Evolutionary conservation across 1,140 invertebrate genomes (phyloP), one percentile per base, ranked within the genome.

Genomic region (Sesamia nonagrioides): DNA sequence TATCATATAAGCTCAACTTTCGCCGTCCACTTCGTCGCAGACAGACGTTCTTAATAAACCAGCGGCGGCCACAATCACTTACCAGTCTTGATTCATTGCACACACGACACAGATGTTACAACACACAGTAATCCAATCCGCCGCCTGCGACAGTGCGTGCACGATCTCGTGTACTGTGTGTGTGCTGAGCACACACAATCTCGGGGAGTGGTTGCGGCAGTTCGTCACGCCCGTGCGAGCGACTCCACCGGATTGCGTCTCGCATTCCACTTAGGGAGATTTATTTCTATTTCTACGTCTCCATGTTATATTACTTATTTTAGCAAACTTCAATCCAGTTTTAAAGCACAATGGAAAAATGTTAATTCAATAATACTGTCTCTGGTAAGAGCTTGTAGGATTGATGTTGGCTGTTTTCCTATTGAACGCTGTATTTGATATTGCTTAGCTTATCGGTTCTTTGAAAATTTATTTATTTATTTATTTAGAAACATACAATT

Each of bases 151-250:
- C 56, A 27, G 27, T 60, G 56, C 27, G 56, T 60, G 56, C 33
- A 33, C 27, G 15, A 3, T n/a, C 56, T 27, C 33, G 56, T 35
- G 35, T 61, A 58, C 56, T 33, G 8, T 6, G 5, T 33, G 60
- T 61, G 58, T 37, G 13, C 35, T 60, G 58, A 6, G 58, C 15
- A 61, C 60, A 61, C 60, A 61, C 60, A 61, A 61, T 61, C 35
- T 17, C 13, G 33, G 5, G 33, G 60, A 61, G 60, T 61, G 54
- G 37, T 40, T 6, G n/a, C 50, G 50, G 50, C 6, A 6, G n/a
- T 2, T 13, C 54, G 54, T 33, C 54, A 33, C 21, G 54, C 54
- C 54, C 45, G 9, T 9, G 42, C 42, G 8, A 9, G 11, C 42
- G 8, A 13, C 42, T 8, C 42, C 42, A 11, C 42, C 2, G 42